Base-by-base conservation (phyloP, 2,113 vertebrate genomes). In the Pontoporia blainvillei region DNA sequence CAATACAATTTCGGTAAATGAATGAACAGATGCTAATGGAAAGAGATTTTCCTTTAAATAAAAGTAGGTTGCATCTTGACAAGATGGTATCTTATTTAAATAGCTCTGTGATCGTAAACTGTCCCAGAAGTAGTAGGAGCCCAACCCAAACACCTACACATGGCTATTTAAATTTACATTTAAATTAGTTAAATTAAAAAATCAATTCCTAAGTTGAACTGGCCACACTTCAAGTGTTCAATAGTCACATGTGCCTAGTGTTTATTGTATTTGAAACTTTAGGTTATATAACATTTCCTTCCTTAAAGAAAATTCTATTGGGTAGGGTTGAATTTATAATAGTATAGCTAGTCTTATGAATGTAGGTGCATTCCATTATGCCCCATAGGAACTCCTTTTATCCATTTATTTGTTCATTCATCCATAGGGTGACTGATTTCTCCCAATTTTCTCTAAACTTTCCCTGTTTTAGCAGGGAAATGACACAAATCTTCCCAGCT, bases 131-230 rank as follows among this genome's bases (percentile, higher is more conserved):
- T 66, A 57, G 31, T 34, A 81, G 21, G 23, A 64, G 6, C 11
- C 7, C 52, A 71, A 23, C 8, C 14, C 29, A 86, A 67, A 73
- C 44, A 79, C 11, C 3, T 34, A 84, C 6, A 72, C 2, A 44
- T 15, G 23, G 2, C 36, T 93, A 46, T 75, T 95, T 82, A 67
- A 90, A 61, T 61, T 86, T 67, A 67, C 15, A 18, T 54, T 75
- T 69, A 61, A 27, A 52, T 67, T 76, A 76, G 76, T 36, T 86
- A 59, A 59, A 88, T 13, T 49, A 36, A 62, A 67, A 84, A 69
- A 31, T 41, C 54, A 88, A 27, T 73, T 75, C 2, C 14, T 52
- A 25, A 34, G 8, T 44, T 61, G 2, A 11, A 27, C 57, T 52
- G 18, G 2, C 4, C 75, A 83, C 4, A 81, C 57, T 75, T 57